Evolutionary conservation across 2,797 vertebrate species (phyloP).

Genomic region (Micromesistius poutassou): DNA sequence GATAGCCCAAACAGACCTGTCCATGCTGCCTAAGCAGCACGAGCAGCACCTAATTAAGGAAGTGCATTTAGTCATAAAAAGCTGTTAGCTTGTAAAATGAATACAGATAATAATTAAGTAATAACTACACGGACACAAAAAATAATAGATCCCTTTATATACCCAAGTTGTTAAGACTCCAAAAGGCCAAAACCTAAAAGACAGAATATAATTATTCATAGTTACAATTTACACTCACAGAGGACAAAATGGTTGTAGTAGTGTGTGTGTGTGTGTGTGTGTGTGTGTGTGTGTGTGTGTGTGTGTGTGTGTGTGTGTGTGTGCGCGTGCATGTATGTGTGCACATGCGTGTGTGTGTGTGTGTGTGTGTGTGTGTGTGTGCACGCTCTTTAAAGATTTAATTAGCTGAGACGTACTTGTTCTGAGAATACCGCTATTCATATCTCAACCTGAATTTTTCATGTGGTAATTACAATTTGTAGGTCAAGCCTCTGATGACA

Average conservation of each 20-base stretch:
- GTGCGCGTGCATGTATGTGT: too few species aligned
- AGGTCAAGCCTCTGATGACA: constrained; percentile 92
- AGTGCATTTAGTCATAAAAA: background rate
- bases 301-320: background rate
- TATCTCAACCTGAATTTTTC: constrained; percentile 87
- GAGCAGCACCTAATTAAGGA: background rate
- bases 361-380: background rate
- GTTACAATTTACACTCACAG: background rate
- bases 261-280: background rate
- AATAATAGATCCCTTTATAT: background rate
- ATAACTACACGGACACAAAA: background rate
- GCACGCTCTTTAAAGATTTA: constrained; percentile 43
- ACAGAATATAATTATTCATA: background rate
- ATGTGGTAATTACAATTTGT: constrained; percentile 97
- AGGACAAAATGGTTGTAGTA: background rate
- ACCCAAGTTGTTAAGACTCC: background rate
- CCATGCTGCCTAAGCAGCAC: background rate
- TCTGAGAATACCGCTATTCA: constrained; percentile 60
- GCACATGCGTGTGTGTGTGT: too few species aligned
- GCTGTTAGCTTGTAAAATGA: background rate
- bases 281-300: background rate
- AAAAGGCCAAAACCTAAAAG: background rate
- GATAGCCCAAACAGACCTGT: background rate
- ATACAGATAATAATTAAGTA: background rate
- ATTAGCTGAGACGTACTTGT: constrained; percentile 44